Conservation (phyloP, 1,140 invertebrate genomes). For the Sinonovacula constricta region DNA sequence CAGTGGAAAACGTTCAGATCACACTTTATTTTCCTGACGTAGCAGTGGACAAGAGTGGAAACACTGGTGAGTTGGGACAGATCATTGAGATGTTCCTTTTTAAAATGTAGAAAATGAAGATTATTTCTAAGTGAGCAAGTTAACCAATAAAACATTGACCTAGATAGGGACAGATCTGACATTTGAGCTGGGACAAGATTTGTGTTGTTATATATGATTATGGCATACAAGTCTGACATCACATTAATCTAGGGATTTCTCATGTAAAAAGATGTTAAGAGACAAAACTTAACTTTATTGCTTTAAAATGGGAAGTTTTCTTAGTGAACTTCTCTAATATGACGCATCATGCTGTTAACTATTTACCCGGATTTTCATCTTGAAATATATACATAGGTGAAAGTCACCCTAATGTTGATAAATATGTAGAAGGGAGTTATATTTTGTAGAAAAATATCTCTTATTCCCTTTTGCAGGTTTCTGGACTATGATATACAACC, state of each 20-base stretch:
- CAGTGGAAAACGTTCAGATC: slow-evolving; percentile 30
- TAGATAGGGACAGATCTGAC: background rate
- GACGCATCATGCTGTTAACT: too few relatives aligned
- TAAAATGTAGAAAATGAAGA: too few relatives aligned
- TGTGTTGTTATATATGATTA: background rate
- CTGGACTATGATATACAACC: slow-evolving; percentile 81
- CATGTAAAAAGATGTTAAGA: too few relatives aligned
- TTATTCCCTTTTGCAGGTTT: slow-evolving; percentile 58
- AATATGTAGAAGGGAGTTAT: background rate
- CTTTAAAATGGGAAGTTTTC: background rate
- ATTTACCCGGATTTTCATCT: background rate
- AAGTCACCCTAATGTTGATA: background rate
- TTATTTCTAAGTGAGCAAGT: background rate
- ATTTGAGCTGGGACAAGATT: background rate
- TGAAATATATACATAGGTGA: background rate
- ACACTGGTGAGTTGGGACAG: slow-evolving; percentile 62
- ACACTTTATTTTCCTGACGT: slow-evolving; percentile 78
- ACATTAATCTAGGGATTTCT: background rate
- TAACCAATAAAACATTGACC: background rate
- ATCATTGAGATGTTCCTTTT: too few relatives aligned
- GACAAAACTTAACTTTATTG: background rate
- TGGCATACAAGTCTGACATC: background rate
- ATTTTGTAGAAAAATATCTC: background rate
- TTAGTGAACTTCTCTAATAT: too few relatives aligned
- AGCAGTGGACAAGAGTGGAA: slow-evolving; percentile 77